Base-by-base conservation (phyloP, 1,140 invertebrate genomes). In the Camponotus floridanus region DNA sequence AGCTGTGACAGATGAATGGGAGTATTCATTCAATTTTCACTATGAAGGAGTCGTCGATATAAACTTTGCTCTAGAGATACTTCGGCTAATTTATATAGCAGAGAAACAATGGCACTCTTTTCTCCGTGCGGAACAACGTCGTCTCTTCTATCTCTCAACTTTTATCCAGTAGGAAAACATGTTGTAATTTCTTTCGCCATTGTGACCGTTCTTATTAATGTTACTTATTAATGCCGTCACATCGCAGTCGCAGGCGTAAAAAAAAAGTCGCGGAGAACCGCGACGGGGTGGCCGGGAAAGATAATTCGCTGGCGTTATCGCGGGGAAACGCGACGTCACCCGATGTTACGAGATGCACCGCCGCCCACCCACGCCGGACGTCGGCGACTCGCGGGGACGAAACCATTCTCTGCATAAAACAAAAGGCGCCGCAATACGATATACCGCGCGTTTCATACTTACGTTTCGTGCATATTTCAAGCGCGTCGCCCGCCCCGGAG, bases 341-440 rank as follows among this genome's bases (percentile, higher is more conserved):
- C 64, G n/a, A 70, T 76, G 85, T 70, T 68, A 55, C 33, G 65
- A 71, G 68, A 85, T 86, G 62, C 68, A 57, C n/a, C 62, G 11
- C 9, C 42, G 21, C 21, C 45, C 13, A 48, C 13, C 45, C 39
- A 36, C 51, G 21, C 59, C 64, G 87, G 76, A 74, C 83, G 70
- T 88, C 83, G 88, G 64, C 73, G 76, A 79, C 67, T 88, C 87
- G 74, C 76, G 45, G 11, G 71, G 81, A 78, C 15, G 65, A 86
- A 83, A 84, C 88, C 87, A 86, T 89, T 89, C 86, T 74, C 88
- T 90, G 89, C 89, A 90, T 90, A 90, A 90, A 90, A 90, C 89
- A 90, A 90, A 90, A 89, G 89, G 76, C 88, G 21, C 74, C 70
- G 88, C 79, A 87, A 90, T 86, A 87, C 89, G 88, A 90, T 90